Evolutionary conservation across 2,888 invertebrate genomes (phyloP).

Genomic region (Tenodera sinensis): DNA sequence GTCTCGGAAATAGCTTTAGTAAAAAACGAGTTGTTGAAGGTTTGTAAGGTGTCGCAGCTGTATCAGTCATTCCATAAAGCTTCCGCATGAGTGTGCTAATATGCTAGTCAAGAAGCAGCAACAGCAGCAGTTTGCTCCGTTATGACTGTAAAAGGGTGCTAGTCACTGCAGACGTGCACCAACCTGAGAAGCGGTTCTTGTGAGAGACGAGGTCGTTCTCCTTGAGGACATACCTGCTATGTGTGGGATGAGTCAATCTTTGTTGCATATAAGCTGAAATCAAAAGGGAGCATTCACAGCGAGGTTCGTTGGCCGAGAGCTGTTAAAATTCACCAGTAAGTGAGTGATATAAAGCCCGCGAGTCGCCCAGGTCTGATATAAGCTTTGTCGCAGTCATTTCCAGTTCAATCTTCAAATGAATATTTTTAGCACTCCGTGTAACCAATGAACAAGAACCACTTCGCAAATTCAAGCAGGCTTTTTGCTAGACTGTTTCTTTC

Average conservation of each 20-base stretch:
- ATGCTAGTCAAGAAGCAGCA: background rate
- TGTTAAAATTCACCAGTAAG: background rate
- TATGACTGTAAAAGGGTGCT: background rate
- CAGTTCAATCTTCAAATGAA: no score
- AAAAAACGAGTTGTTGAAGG: background rate
- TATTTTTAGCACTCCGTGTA: no score
- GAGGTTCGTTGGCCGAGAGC: background rate
- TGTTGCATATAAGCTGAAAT: background rate
- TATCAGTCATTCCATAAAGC: background rate
- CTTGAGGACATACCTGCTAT: background rate
- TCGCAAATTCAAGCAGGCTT: no score
- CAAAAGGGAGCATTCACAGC: background rate
- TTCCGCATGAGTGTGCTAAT: background rate
- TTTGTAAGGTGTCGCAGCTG: no score
- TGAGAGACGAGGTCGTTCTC: background rate
- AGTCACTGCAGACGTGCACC: background rate
- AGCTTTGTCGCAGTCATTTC: no score
- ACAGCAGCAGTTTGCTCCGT: background rate
- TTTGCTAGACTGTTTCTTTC: no score
- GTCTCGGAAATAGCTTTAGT: no score
- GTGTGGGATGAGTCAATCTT: background rate
- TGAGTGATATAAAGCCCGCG: background rate
- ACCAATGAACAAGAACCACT: no score
- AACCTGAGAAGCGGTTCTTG: background rate
- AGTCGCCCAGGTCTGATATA: no score